These are phyloP conservation scores for Scyliorhinus canicula DNA, from an alignment of 2,797 vertebrate genomes.

Conservation along the genomic window DNA sequence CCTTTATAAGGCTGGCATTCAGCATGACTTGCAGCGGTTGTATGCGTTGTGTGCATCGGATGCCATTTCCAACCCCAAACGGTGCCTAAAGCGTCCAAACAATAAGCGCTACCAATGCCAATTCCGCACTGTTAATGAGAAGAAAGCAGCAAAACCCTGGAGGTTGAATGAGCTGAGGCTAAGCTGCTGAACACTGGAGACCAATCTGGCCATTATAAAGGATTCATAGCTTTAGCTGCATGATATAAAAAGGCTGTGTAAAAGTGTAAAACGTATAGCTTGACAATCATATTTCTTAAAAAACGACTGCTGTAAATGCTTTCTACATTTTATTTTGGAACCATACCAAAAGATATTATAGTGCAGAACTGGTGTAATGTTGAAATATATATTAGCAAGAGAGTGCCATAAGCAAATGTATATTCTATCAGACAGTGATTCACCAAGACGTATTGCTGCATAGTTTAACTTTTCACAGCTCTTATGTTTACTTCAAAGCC, in stretches of 20 bases:
- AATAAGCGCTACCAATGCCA: neutral
- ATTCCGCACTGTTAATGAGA: neutral
- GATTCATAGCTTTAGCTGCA: neutral
- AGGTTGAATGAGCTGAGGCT: neutral
- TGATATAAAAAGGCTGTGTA: neutral
- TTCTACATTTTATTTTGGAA: neutral
- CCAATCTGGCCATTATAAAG: neutral
- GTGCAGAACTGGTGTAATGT: neutral
- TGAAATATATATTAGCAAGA: neutral
- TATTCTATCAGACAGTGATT: neutral
- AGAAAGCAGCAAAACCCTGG: neutral
- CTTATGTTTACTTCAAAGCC: neutral
- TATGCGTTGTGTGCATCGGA: neutral
- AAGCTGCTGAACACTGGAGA: neutral
- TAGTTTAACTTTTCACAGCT: neutral
- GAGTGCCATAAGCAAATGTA: neutral
- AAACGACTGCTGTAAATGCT: neutral
- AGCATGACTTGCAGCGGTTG: neutral
- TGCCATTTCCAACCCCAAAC: neutral
- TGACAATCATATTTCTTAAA: slow-evolving; percentile 9
- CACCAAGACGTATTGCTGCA: neutral
- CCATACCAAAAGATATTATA: neutral
- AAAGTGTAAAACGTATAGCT: neutral
- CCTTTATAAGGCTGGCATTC: neutral
- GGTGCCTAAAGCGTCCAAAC: neutral